Evolutionary conservation across 2,888 invertebrate species (phyloP).

Genomic region (Polymixis flavicincta): DNA sequence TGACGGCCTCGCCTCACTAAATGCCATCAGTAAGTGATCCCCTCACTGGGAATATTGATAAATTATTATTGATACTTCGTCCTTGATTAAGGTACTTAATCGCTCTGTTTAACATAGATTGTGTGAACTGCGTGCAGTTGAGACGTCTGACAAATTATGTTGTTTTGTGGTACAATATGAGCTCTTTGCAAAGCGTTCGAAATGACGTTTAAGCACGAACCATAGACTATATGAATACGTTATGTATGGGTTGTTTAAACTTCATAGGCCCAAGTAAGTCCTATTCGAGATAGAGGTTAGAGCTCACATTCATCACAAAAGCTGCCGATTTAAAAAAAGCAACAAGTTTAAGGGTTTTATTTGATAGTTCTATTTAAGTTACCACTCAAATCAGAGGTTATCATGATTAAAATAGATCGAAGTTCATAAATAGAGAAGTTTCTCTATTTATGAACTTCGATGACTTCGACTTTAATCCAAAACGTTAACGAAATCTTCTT

Average conservation of each 20-base stretch:
- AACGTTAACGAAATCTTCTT: too few species aligned
- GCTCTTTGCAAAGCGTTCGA: slow-evolving; percentile 15
- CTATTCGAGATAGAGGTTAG: too few species aligned
- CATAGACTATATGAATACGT: background rate
- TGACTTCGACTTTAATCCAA: too few species aligned
- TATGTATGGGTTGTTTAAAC: background rate
- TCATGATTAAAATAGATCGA: background rate
- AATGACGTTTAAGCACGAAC: slow-evolving; percentile 23
- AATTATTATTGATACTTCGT: slow-evolving; percentile 26
- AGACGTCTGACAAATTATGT: slow-evolving; percentile 33
- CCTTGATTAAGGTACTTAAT: slow-evolving; percentile 37
- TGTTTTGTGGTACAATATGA: slow-evolving; percentile 14
- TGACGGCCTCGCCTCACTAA: slow-evolving; percentile 71
- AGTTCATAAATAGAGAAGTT: background rate
- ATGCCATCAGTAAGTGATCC: slow-evolving; percentile 71
- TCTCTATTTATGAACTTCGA: too few species aligned
- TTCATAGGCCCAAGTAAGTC: too few species aligned
- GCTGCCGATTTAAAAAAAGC: background rate
- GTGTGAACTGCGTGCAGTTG: background rate
- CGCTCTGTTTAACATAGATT: slow-evolving; percentile 28
- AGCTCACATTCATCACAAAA: background rate
- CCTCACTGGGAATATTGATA: slow-evolving; percentile 66
- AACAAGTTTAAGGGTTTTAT: background rate
- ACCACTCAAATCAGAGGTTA: background rate
- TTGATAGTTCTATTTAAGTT: background rate